These are phyloP conservation scores for Pterophyllum scalare DNA, from an alignment of 2,113 vertebrate species.

Conservation along the genomic window DNA sequence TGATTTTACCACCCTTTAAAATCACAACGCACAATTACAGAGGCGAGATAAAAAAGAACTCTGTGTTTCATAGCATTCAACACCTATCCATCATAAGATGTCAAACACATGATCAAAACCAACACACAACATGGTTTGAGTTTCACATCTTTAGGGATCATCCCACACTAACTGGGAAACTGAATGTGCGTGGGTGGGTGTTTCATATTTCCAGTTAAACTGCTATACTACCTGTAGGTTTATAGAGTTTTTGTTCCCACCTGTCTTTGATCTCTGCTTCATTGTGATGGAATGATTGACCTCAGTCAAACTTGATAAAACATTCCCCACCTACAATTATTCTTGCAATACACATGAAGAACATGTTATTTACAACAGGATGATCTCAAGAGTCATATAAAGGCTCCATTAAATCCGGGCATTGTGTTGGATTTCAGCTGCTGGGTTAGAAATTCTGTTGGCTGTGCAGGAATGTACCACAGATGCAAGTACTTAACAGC, in stretches of 20 bases:
- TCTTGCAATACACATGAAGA: slow-evolving; percentile 43
- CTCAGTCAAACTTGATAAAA: slow-evolving; percentile 54
- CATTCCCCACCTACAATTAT: slow-evolving; percentile 61
- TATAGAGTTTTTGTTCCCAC: slow-evolving; percentile 55
- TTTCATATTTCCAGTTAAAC: slow-evolving; percentile 66
- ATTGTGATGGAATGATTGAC: slow-evolving; percentile 39
- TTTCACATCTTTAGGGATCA: slow-evolving; percentile 63
- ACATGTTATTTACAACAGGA: slow-evolving; percentile 15
- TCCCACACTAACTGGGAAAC: slow-evolving; percentile 62
- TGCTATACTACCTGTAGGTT: slow-evolving; percentile 47
- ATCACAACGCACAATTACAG: background rate
- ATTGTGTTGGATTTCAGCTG: slow-evolving; percentile 41
- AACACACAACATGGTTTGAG: slow-evolving; percentile 36
- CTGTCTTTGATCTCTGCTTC: slow-evolving; percentile 57
- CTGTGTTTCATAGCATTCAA: background rate
- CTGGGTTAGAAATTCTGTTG: slow-evolving; percentile 41
- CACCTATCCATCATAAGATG: slow-evolving; percentile 25
- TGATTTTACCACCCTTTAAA: background rate
- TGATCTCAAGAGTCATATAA: slow-evolving; percentile 33
- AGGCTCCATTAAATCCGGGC: slow-evolving; percentile 40
- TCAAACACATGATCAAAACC: slow-evolving; percentile 59
- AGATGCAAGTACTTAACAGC: slow-evolving; percentile 58
- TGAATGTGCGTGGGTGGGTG: slow-evolving; percentile 52
- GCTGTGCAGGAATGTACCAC: slow-evolving; percentile 45
- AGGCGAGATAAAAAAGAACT: background rate